Conservation (phyloP, 2,888 invertebrate species). For the Halictus quadricinctus region DNA sequence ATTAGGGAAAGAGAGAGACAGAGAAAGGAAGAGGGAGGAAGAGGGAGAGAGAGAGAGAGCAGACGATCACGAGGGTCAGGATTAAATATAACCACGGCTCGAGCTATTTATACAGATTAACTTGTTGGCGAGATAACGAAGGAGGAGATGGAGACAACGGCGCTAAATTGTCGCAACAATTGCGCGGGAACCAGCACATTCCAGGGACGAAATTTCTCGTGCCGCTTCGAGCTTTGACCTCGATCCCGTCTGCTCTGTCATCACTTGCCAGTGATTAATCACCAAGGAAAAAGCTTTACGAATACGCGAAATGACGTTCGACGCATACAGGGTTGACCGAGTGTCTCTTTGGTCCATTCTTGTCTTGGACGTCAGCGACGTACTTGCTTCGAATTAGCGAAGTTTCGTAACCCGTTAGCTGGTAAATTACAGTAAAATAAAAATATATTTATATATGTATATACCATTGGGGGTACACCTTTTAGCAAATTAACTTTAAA, state of each 20-base stretch:
- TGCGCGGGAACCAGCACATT: slow-evolving; percentile 74
- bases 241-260: slow-evolving; percentile 49
- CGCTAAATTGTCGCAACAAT: slow-evolving; percentile 77
- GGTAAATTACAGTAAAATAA: neutral
- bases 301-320: slow-evolving; percentile 51
- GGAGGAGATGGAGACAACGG: slow-evolving; percentile 74
- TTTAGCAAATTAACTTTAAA: too few species aligned
- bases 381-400: neutral
- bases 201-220: slow-evolving; percentile 72
- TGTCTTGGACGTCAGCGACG: neutral
- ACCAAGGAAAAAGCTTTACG: slow-evolving; percentile 41
- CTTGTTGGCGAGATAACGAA: slow-evolving; percentile 81
- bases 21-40: too few species aligned
- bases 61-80: slow-evolving; percentile 78
- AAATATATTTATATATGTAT: too few species aligned
- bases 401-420: neutral
- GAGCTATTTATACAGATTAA: slow-evolving; percentile 81
- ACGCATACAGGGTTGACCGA: slow-evolving; percentile 22
- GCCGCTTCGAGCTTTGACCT: slow-evolving; percentile 62
- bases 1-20: slow-evolving; percentile 33
- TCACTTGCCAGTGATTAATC: slow-evolving; percentile 37
- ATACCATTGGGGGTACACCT: too few species aligned
- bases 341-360: slow-evolving; percentile 1
- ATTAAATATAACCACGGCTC: slow-evolving; percentile 81
- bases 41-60: slow-evolving; percentile 56